Evolutionary conservation across 2,888 invertebrate species (phyloP).

Genomic region (Pseudanteris insignis): DNA sequence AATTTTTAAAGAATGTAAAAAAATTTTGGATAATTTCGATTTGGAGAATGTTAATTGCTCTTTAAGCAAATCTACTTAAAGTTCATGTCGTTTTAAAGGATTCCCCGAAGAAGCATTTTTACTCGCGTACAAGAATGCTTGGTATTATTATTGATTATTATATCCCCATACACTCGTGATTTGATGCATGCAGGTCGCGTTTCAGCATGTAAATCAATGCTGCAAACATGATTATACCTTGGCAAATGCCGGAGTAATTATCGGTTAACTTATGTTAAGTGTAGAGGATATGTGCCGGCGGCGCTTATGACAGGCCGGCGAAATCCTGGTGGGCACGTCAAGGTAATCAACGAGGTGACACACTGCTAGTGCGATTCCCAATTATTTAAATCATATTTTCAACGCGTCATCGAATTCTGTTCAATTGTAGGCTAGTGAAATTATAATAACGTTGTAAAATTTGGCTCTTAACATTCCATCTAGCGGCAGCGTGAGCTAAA

Average conservation of each 20-base stretch:
- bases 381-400: slow-evolving; percentile 42
- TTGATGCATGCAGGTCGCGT: slow-evolving; percentile 39
- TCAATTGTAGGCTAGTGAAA: slow-evolving; percentile 21
- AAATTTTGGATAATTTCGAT: no score
- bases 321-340: slow-evolving; percentile 47
- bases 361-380: slow-evolving; percentile 28
- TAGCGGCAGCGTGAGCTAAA: background rate
- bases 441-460: slow-evolving; percentile 23
- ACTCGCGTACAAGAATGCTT: slow-evolving; percentile 31
- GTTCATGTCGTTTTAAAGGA: slow-evolving; percentile 25
- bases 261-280: slow-evolving; percentile 56
- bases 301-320: slow-evolving; percentile 51
- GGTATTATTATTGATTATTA: slow-evolving; percentile 44
- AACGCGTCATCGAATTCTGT: slow-evolving; percentile 34
- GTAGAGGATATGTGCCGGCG: slow-evolving; percentile 52
- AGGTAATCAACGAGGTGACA: slow-evolving; percentile 51
- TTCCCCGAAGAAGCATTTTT: slow-evolving; percentile 27
- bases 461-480: slow-evolving; percentile 18
- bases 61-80: slow-evolving; percentile 25
- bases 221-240: slow-evolving; percentile 39
- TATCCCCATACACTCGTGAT: slow-evolving; percentile 33
- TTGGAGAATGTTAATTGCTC: slow-evolving; percentile 14
- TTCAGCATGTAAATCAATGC: slow-evolving; percentile 43
- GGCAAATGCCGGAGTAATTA: slow-evolving; percentile 51
- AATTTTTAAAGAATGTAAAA: no score